These are phyloP conservation scores for Myotis davidii DNA, from an alignment of 2,113 vertebrate species.

Conservation along the genomic window DNA sequence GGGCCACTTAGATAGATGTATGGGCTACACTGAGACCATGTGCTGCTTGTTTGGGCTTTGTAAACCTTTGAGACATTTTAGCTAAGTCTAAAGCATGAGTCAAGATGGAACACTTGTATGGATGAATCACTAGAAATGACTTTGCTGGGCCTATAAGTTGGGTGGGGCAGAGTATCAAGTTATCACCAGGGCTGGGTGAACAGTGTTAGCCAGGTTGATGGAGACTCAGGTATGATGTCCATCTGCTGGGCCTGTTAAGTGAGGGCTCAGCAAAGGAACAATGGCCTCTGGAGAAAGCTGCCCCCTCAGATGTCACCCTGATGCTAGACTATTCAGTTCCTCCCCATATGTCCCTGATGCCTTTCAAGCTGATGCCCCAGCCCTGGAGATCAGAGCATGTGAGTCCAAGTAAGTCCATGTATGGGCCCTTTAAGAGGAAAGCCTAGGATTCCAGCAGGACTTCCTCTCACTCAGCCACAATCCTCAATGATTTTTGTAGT, in stretches of 20 bases:
- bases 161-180: neutral
- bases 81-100: neutral
- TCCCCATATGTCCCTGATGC: neutral
- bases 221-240: neutral
- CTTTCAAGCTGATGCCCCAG: neutral
- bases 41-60: neutral
- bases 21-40: neutral
- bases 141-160: neutral
- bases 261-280: neutral
- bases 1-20: neutral
- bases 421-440: neutral
- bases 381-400: neutral
- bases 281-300: neutral
- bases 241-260: neutral
- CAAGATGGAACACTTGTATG: neutral
- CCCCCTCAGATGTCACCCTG: neutral
- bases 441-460: neutral
- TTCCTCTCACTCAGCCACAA: neutral
- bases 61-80: neutral
- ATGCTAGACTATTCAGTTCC: neutral
- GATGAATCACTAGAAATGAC: neutral
- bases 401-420: neutral
- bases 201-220: neutral
- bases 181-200: neutral
- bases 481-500: neutral